phyloP scores from a whole-genome alignment of 2,113 vertebrate genomes.

The Euleptes europaea region DNA sequence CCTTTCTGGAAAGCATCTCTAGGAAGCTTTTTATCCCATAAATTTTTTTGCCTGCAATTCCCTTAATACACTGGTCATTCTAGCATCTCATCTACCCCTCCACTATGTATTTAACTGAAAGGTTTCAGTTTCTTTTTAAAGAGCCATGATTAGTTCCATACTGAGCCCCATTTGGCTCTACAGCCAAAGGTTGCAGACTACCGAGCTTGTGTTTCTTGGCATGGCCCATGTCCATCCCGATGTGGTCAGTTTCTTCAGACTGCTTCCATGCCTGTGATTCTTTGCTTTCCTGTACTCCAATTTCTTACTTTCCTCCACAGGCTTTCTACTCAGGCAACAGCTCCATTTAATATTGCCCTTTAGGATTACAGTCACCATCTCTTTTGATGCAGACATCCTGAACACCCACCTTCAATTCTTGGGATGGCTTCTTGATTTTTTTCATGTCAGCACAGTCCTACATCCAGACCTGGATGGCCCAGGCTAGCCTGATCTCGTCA shows the following conservation, averaged over 20 bases:
- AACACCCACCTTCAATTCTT: neutral
- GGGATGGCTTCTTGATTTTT: neutral
- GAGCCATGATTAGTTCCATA: no score
- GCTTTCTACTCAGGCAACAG: neutral
- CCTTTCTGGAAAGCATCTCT: no score
- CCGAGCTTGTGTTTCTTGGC: neutral
- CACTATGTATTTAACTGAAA: no score
- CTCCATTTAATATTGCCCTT: neutral
- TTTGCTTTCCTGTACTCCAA: neutral
- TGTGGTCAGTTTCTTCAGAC: neutral
- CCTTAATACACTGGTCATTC: no score
- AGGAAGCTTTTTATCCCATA: no score
- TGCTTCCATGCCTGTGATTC: neutral
- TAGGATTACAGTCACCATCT: neutral
- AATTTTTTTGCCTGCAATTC: no score
- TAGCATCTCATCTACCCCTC: no score
- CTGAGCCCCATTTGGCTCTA: no score
- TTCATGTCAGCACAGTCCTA: neutral
- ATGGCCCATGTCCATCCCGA: neutral
- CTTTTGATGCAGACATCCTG: neutral
- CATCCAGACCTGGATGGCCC: no score
- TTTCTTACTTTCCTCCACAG: neutral
- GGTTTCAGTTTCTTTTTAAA: no score
- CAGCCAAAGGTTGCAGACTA: no score
- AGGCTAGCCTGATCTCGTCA: no score